These are phyloP conservation scores for Hirundichthys speculiger DNA, from an alignment of 2,113 vertebrate genomes.

Conservation along the genomic window DNA sequence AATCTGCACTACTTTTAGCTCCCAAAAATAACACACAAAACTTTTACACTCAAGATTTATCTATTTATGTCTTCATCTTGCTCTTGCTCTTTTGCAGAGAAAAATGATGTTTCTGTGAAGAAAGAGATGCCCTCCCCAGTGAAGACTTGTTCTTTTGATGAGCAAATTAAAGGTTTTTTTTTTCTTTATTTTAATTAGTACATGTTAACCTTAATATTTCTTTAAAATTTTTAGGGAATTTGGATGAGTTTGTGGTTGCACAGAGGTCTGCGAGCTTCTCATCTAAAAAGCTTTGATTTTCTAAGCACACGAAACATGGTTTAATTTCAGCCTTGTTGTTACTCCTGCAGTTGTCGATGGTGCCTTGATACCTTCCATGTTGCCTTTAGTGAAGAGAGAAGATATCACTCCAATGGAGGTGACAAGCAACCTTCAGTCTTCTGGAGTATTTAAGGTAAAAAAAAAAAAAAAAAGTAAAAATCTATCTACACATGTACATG, in stretches of 20 bases:
- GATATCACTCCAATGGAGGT: constrained; percentile 97
- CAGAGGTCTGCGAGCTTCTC: not conserved
- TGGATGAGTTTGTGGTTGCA: not conserved
- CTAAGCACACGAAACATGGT: not conserved
- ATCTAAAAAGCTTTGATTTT: not conserved
- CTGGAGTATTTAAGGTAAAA: constrained; percentile 86
- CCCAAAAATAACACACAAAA: not conserved
- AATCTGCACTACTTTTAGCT: not conserved
- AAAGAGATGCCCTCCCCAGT: constrained; percentile 90
- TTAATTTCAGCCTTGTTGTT: constrained; percentile 12
- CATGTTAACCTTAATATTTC: not conserved
- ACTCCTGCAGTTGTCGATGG: constrained; percentile 83
- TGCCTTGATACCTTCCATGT: constrained; percentile 88
- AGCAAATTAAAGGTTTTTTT: constrained; percentile 91
- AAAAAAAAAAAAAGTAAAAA: no score
- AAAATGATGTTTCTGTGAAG: constrained; percentile 90
- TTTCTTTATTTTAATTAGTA: not conserved
- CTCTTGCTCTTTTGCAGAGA: constrained; percentile 67
- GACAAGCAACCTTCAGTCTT: constrained; percentile 85
- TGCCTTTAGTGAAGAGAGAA: constrained; percentile 92
- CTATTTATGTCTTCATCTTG: no score
- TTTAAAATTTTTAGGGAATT: not conserved
- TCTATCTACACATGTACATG: no score
- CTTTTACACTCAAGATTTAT: not conserved
- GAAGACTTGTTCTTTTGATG: constrained; percentile 93